phyloP scores from a whole-genome alignment of 2,797 vertebrate species.

The Dromococcyx pavoninus region DNA sequence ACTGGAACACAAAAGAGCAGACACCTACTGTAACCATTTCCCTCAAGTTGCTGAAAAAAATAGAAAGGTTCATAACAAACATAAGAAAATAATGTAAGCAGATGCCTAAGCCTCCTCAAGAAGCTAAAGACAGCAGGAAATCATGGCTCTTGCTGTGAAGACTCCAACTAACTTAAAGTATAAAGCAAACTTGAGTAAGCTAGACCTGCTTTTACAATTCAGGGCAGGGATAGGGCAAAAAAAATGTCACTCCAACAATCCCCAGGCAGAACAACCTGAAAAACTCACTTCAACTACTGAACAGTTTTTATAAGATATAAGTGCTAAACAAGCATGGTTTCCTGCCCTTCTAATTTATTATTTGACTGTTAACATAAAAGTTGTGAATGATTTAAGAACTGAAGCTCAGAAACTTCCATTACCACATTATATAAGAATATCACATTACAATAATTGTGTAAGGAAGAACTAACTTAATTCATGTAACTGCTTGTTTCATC shows the following conservation, averaged over 20 bases:
- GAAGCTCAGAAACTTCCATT: background rate
- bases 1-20: too few species aligned
- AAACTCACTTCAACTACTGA: background rate
- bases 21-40: too few species aligned
- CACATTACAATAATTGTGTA: background rate
- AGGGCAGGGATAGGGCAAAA: fast-evolving
- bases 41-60: too few species aligned
- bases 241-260: background rate
- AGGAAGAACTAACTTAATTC: background rate
- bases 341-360: background rate
- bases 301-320: background rate
- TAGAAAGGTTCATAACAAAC: too few species aligned
- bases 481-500: background rate
- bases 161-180: background rate
- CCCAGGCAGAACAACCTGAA: fast-evolving
- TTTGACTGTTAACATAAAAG: background rate
- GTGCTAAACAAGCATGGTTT: background rate
- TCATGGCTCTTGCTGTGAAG: background rate
- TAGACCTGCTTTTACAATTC: background rate
- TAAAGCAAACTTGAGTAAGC: background rate
- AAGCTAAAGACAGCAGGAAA: background rate
- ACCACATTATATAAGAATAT: background rate
- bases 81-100: too few species aligned
- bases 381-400: background rate
- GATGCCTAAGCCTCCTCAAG: background rate